phyloP scores from a whole-genome alignment of 2,113 vertebrate genomes.

The Uria aalge region DNA sequence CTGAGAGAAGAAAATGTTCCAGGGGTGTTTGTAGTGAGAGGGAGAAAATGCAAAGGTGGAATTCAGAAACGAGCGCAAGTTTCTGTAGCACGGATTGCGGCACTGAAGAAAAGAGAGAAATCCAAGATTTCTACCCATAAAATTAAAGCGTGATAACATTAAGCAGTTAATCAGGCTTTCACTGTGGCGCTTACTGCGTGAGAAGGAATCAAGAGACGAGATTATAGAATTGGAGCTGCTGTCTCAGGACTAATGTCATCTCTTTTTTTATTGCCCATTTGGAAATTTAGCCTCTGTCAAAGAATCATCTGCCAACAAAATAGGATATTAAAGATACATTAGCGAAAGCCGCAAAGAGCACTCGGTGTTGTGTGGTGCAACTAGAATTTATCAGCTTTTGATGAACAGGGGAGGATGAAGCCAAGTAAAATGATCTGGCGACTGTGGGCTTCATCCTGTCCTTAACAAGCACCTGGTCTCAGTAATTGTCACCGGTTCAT shows the following conservation, averaged over 20 bases:
- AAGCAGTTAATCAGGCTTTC: conserved; percentile 21
- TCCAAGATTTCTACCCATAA: not conserved
- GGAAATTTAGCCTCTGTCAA: not conserved
- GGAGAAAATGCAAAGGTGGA: not conserved
- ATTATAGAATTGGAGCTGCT: not conserved
- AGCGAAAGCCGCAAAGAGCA: not conserved
- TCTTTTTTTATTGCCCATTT: not conserved
- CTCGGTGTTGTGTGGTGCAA: accelerated
- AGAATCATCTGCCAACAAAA: not conserved
- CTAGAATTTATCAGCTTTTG: not conserved
- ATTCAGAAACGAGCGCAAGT: not conserved
- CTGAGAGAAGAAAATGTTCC: not conserved
- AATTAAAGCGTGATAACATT: not conserved
- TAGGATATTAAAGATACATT: not conserved
- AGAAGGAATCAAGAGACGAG: not conserved
- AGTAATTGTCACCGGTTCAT: not conserved
- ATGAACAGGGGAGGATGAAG: not conserved
- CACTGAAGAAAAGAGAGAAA: conserved; percentile 9
- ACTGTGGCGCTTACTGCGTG: not conserved
- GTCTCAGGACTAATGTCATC: not conserved
- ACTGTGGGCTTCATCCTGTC: not conserved
- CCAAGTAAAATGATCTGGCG: not conserved
- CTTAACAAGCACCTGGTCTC: not conserved
- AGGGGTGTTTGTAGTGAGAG: not conserved
- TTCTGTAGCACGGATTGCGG: not conserved